Base-by-base conservation (phyloP, 2,888 invertebrate genomes). In the Microctonus brassicae region DNA sequence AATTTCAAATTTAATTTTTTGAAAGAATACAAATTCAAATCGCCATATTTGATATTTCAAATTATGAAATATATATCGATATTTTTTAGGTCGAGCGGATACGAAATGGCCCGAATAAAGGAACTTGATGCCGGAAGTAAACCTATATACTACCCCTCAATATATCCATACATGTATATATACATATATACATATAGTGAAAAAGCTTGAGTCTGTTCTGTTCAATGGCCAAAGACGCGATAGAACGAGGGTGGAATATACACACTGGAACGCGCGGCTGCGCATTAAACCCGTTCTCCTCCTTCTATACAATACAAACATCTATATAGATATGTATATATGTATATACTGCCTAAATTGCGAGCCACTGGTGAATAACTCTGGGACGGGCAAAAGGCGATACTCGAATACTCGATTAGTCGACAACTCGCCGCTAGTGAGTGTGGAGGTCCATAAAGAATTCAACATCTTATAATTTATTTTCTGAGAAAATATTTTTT, bases 401-500 rank as follows among this genome's bases (percentile, higher is more conserved):
- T n/a, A n/a, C n/a, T n/a, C n/a, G n/a, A n/a, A n/a, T n/a, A n/a
- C n/a, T n/a, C n/a, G n/a, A n/a, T n/a, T n/a, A 17, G 13, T 22
- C 20, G 29, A 17, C n/a, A 5, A 20, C 11, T 17, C 34, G 62
- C n/a, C 69, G 62, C 26, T n/a, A 69, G 55, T 62, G 24, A 61
- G 69, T 62, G 69, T 69, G 69, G 62, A 62, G 62, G 69, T 69
- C 69, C 55, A 69, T 62, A 26, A 36, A 52, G 69, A n/a, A n/a
- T n/a, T n/a, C 53, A 69, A 69, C 69, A 69, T 69, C 69, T 42
- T 52, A 33, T 13, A 13, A n/a, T n/a, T n/a, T n/a, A n/a, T n/a
- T n/a, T n/a, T n/a, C n/a, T n/a, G n/a, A n/a, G n/a, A n/a, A n/a
- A n/a, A n/a, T n/a, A n/a, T n/a, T n/a, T n/a, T n/a, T n/a, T n/a